Evolutionary conservation across 64 coral and sea anemone species (phyloP).

Genomic region (Stichodactyla helianthus): DNA sequence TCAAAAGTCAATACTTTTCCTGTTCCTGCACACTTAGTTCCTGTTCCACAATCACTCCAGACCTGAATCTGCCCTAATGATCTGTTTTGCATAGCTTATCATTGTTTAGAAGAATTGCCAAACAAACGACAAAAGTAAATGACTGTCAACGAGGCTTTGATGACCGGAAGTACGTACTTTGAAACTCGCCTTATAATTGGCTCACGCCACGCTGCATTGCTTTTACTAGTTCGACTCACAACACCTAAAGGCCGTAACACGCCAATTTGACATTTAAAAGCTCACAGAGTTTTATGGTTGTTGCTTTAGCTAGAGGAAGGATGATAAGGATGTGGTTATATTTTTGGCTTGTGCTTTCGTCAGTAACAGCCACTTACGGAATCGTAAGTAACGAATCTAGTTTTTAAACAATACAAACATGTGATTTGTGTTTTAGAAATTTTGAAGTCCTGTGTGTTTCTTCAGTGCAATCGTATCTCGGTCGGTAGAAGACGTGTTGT

Average conservation of each 20-base stretch:
- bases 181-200: neutral
- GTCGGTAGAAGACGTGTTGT: neutral
- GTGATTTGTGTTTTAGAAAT: neutral
- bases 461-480: neutral
- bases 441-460: neutral
- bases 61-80: neutral
- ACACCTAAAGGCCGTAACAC: neutral
- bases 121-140: neutral
- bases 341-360: neutral
- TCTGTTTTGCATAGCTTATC: neutral
- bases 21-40: neutral
- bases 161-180: neutral
- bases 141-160: neutral
- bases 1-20: neutral
- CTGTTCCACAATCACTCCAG: neutral
- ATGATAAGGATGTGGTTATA: neutral
- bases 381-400: neutral
- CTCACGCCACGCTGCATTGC: neutral
- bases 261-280: neutral
- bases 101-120: neutral
- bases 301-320: neutral
- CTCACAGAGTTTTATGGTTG: neutral
- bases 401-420: neutral
- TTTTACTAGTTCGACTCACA: neutral
- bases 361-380: neutral